Base-by-base conservation (phyloP, 1,140 invertebrate genomes). In the Trichonephila clavipes region DNA sequence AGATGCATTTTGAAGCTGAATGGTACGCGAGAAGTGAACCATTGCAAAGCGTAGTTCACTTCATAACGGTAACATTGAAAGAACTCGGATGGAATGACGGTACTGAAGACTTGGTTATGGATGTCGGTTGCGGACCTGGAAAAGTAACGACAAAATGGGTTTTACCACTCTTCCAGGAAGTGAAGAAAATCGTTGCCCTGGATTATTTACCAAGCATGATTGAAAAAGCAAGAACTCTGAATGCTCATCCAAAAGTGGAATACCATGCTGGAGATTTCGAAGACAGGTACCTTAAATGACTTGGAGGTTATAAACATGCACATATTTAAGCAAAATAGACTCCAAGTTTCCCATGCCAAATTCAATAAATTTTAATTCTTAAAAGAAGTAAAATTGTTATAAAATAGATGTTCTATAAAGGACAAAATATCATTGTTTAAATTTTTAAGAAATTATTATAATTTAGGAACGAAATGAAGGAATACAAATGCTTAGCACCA, bases 41-140 rank as follows among this genome's bases (percentile, higher is more conserved):
- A 4, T 28, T 77, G 10, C 24, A 19, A 14, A 77, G 72, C 18
- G 72, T 77, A 1, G 18, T 77, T 16, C 28, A 6, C 6, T 77
- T 77, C 16, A 24, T 77, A 5, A 7, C 34, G 5, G 34, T 21
- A 28, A 77, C 18, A 7, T 19, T 77, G 4, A 34, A 77, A 40
- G 28, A 40, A 1, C 72, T 40, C 4, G 72, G 72, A 18, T 77
- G 72, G 72, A 16, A 40, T 6, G 28, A 40, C 2, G 4, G 16
- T 19, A 34, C 5, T 2, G 82, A 83, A n/a, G 44, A 51, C 10
- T n/a, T 58, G 19, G 44, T 28, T 59, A 51, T 83, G 82, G 82
- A 83, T 83, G 82, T 83, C 0, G 82, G 51, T 24, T 83, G 82
- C 12, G 82, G 82, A 58, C 40, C 82, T 59, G 82, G 82, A 83